Base-by-base conservation (phyloP, 2,888 invertebrate genomes). In the Drosophila austrosaltans region DNA sequence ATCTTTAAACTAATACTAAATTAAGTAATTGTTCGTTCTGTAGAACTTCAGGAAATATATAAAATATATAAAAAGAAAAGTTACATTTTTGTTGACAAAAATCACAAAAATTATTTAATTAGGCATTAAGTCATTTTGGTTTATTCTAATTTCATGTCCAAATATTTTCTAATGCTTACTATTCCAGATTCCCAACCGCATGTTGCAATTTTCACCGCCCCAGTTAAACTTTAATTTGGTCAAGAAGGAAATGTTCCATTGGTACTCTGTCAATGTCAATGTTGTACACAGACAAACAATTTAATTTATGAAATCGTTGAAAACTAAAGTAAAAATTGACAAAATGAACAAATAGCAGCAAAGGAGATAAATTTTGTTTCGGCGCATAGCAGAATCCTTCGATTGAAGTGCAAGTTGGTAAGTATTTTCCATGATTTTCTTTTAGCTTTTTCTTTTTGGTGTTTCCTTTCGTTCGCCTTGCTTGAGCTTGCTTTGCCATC, bases 241-340 rank as follows among this genome's bases (percentile, higher is more conserved):
- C 69, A 68, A 69, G 16, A 63, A 60, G 63, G 63, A 68, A 62
- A 70, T 53, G 61, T 67, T 25, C 57, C 22, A n/a, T 25, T 44
- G 39, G 12, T 10, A 28, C 48, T 39, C 30, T 39, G 72, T 68
- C 72, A 65, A 69, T 75, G 78, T 79, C 72, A 74, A 71, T 77
- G 74, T 73, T 79, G 74, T 81, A 69, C 76, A 71, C 81, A 67
- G 87, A 87, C 86, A 89, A 89, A 85, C 85, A 88, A 89, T 88
- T 88, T 86, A 85, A 89, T 87, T 89, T 89, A 89, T 89, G 87
- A 84, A 87, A 84, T 82, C 82, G 76, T 77, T 74, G 75, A 62
- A 85, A 82, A 85, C 81, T 85, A 81, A 85, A 87, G 87, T 87
- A 69, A 75, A 78, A 85, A 81, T 81, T 75, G 82, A 75, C 82